Conservation (phyloP, 2,797 vertebrate species). For the Cygnus olor region DNA sequence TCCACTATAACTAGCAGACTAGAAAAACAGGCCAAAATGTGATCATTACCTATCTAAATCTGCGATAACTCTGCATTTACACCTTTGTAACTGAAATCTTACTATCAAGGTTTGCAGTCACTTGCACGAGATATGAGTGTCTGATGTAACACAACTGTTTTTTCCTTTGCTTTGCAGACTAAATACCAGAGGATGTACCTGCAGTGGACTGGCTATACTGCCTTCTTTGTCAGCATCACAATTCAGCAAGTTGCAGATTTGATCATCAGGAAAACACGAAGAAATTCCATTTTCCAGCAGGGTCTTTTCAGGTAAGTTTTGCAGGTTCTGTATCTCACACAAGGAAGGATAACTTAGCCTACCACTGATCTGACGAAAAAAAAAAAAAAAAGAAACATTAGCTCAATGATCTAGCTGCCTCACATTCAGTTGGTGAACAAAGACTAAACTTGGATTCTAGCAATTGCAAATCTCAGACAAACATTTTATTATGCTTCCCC, state of each 20-base stretch:
- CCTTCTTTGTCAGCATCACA: constrained; percentile 83
- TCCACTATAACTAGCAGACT: accelerated
- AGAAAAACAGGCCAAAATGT: neutral
- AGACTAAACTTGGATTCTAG: neutral
- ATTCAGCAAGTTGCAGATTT: constrained; percentile 83
- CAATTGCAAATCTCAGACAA: neutral
- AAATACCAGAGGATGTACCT: constrained; percentile 74
- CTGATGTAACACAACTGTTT: neutral
- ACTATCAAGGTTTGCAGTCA: accelerated
- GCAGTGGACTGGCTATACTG: constrained; percentile 80
- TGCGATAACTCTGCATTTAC: neutral
- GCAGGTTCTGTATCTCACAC: neutral
- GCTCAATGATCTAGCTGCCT: neutral
- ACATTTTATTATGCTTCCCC: neutral
- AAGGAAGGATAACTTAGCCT: neutral
- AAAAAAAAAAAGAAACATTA: neutral
- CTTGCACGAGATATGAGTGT: accelerated
- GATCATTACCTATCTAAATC: neutral
- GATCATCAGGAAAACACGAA: constrained; percentile 83
- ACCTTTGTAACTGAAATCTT: neutral
- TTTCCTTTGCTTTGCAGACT: constrained; percentile 67
- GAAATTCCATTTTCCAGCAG: constrained; percentile 83
- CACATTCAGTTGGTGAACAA: neutral
- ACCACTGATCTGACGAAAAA: neutral
- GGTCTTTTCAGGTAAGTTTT: constrained; percentile 79